Conservation (phyloP, 1,140 invertebrate species). For the Ceratosolen fusciceps region DNA sequence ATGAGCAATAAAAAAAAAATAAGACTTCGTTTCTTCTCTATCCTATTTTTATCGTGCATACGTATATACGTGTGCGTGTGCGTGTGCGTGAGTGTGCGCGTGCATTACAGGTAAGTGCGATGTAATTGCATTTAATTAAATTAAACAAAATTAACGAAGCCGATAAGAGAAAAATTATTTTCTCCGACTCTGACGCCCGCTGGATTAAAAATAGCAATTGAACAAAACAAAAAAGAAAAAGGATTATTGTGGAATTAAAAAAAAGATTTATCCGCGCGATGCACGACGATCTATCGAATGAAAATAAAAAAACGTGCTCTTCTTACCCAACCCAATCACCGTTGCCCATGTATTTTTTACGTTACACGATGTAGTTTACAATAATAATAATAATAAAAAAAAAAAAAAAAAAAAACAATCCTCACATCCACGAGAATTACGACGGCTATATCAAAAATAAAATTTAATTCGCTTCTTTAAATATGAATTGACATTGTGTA, state of each 20-base stretch:
- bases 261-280: background rate
- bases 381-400: background rate
- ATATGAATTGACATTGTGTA: no score
- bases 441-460: no score
- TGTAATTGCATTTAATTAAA: conserved; percentile 23
- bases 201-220: conserved; percentile 6
- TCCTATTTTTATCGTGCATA: no score
- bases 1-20: conserved; percentile 23
- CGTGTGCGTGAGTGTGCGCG: no score
- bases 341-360: conserved; percentile 8
- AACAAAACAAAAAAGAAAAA: background rate
- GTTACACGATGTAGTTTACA: no score
- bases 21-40: conserved; percentile 12
- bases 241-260: no score
- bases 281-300: background rate
- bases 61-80: no score
- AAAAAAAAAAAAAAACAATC: no score
- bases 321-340: conserved; percentile 14
- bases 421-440: no score
- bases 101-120: conserved; percentile 23
- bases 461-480: no score
- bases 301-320: conserved; percentile 15
- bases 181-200: background rate
- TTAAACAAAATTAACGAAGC: no score
- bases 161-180: conserved; percentile 7